Base-by-base conservation (phyloP, 2,113 vertebrate species). In the Brachypteracias leptosomus region DNA sequence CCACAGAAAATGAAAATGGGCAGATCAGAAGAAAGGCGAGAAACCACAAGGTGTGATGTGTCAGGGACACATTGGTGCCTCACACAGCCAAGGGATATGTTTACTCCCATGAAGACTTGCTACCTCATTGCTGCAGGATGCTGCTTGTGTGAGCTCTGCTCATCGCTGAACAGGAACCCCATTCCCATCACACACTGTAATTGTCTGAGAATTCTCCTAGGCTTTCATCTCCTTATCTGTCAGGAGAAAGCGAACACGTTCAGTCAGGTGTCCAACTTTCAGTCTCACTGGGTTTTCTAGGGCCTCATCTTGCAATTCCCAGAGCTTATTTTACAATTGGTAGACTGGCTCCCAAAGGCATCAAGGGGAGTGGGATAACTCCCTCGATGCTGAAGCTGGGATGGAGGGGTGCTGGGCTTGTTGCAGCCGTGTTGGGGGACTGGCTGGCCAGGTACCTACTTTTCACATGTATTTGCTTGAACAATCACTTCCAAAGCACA, bases 161-260 rank as follows among this genome's bases (percentile, higher is more conserved):
- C 54, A 22, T 61, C 0, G 0, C 62, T 49, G 44, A 28, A 6
- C 51, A 66, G 75, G 78, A 90, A 2, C 68, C 59, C 46, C 68
- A 26, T 51, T 54, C 71, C 49, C 5, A 4, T 76, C 63, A 52
- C 16, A 26, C 0, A 0, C 14, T 1, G 17, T 58, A 49, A 36
- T 49, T 31, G 15, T 58, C 63, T 58, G 49, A 42, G 68, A n/a
- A 87, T 44, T 35, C 76, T 84, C 47, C 33, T 11, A 83, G 59
- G 66, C 19, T 95, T 92, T 78, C 36, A 36, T 76, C 62, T 61
- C 40, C 33, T 28, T 75, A 67, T 44, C n/a, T 91, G 66, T 40
- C 81, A 58, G 40, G 49, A 25, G 35, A 87, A 49, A 62, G 36
- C 15, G 67, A 54, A 87, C 94, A 46, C 2, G 4, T 74, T 63